Evolutionary conservation across 2,888 invertebrate genomes (phyloP).

Genomic region (Diloba caeruleocephala): DNA sequence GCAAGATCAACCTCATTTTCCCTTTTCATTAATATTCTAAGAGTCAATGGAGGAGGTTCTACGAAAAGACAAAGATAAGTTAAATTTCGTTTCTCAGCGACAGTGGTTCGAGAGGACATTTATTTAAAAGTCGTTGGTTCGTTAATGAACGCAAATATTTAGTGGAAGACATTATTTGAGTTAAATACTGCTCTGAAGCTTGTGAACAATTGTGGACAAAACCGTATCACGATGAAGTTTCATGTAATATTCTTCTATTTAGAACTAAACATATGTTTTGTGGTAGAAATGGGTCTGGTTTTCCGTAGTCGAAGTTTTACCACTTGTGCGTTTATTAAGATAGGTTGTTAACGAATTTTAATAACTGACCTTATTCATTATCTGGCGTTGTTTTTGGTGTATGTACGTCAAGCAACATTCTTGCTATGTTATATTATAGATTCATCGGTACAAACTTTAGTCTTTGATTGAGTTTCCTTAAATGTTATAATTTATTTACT

Average conservation of each 20-base stretch:
- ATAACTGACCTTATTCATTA: too few species aligned
- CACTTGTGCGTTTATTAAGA: too few species aligned
- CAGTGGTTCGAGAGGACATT: slow-evolving; percentile 20
- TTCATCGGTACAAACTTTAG: too few species aligned
- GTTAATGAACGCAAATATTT: slow-evolving; percentile 39
- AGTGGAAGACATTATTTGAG: slow-evolving; percentile 30
- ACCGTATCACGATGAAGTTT: slow-evolving; percentile 14
- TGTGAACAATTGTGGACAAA: slow-evolving; percentile 13
- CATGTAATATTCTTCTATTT: neutral
- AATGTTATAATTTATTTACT: too few species aligned
- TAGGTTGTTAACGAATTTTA: too few species aligned
- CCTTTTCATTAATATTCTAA: slow-evolving; percentile 12
- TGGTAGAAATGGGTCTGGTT: neutral
- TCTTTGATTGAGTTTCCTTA: too few species aligned
- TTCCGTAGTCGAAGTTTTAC: neutral
- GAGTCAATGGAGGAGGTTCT: slow-evolving; percentile 1
- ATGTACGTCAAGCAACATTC: too few species aligned
- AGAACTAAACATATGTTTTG: neutral
- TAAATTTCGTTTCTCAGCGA: slow-evolving; percentile 6
- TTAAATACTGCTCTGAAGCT: slow-evolving; percentile 23
- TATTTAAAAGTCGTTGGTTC: slow-evolving; percentile 18
- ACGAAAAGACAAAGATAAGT: slow-evolving; percentile 14
- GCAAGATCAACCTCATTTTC: slow-evolving; percentile 1
- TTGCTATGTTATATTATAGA: too few species aligned
- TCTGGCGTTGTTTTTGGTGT: too few species aligned